Base-by-base conservation (phyloP, 2,797 vertebrate species). In the Sparidentex hasta region DNA sequence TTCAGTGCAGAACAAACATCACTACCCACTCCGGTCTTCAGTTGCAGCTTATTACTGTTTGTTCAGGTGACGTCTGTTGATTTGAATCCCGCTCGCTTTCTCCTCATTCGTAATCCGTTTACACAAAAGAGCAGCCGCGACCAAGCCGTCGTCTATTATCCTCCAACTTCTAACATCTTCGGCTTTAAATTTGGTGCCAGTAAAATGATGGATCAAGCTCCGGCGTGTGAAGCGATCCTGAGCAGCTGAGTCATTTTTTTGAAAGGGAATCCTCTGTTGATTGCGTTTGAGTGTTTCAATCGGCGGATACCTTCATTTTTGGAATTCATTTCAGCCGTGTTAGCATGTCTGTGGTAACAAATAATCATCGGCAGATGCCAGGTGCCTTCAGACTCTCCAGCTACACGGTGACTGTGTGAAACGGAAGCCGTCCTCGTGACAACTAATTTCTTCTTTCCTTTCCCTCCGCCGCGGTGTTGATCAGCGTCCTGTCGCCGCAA, bases 401-500 rank as follows among this genome's bases (percentile, higher is more conserved):
- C 48, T 7, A 54, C 51, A 57, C 23, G 0, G 51, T 65, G 44
- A 44, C 46, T 3, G 23, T 41, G 16, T 27, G 17, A 62, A 62
- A 46, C 54, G 55, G 54, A 78, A 64, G 77, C 73, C 13, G 3
- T 74, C 79, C 67, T 62, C 16, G 21, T 80, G 81, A 81, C 61
- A 50, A 20, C 64, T 82, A 77, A 86, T 80, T 84, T 80, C 83
- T 57, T 63, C 65, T 83, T 68, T 74, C 57, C 71, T 68, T 56
- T 79, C 56, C 66, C 46, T 63, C 61, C 46, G 21, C 67, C 21
- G 21, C 76, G 21, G 69, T 81, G 81, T 81, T 90, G 78, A 90
- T 90, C 81, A 74, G 63, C 63, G 79, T 82, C 81, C 84, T 84
- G 78, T 74, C 82, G 13, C 78, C 1, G 25, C 54, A 27, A 78